These are phyloP conservation scores for Dicentrarchus labrax DNA, from an alignment of 2,113 vertebrate genomes.

Conservation along the genomic window DNA sequence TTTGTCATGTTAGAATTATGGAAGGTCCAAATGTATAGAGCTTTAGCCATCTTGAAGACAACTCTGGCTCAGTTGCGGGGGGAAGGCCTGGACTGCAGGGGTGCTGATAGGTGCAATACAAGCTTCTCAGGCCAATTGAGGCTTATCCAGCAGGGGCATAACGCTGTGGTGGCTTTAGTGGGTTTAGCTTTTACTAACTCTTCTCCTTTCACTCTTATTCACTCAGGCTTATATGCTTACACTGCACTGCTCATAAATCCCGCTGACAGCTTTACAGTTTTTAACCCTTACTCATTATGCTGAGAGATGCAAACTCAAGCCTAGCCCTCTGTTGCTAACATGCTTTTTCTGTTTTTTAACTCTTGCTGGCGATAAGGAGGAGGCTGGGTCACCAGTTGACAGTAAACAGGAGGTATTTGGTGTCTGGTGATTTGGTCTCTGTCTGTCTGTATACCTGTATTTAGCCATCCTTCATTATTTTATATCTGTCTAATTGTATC, in stretches of 20 bases:
- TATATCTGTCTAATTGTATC: conserved; percentile 29
- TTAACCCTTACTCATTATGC: conserved; percentile 56
- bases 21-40: conserved; percentile 1
- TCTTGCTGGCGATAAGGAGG: conserved; percentile 82
- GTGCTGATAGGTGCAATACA: conserved; percentile 15
- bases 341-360: conserved; percentile 61
- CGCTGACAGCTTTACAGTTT: conserved; percentile 49
- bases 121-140: conserved; percentile 21
- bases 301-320: conserved; percentile 37
- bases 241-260: conserved; percentile 57
- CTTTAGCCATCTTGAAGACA: conserved; percentile 5
- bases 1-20: not conserved
- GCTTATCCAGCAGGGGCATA: conserved; percentile 30
- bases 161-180: conserved; percentile 41
- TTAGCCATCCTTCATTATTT: conserved; percentile 1
- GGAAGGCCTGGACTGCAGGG: not conserved
- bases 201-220: conserved; percentile 55
- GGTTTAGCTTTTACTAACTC: conserved; percentile 64
- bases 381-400: conserved; percentile 77
- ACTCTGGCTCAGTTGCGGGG: not conserved
- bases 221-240: conserved; percentile 56
- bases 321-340: conserved; percentile 65
- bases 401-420: conserved; percentile 85
- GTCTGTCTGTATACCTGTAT: conserved; percentile 48
- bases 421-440: conserved; percentile 66